Conservation (phyloP, 2,113 vertebrate genomes). For the Chloropsis cyanopogon region DNA sequence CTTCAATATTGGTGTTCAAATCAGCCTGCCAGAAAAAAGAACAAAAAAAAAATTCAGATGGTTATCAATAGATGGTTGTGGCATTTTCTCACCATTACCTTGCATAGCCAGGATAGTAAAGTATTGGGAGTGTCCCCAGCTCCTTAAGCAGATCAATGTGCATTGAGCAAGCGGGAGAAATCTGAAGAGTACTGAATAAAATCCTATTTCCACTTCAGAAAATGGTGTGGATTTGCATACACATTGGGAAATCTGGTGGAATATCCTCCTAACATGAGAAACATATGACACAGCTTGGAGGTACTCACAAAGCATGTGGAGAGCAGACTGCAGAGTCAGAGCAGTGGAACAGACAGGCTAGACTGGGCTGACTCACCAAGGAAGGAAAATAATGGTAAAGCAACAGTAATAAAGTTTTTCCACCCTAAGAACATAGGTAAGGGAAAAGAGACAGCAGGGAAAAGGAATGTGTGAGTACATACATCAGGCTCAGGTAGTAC, state of each 20-base stretch:
- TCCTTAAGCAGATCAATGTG: neutral
- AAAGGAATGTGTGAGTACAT: neutral
- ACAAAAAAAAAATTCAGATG: neutral
- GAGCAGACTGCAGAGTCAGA: neutral
- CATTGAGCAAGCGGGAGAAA: neutral
- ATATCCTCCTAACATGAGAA: neutral
- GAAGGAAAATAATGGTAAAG: neutral
- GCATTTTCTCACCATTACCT: neutral
- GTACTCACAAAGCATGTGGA: neutral
- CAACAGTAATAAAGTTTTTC: neutral
- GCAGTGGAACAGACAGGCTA: neutral
- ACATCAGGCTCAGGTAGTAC: neutral
- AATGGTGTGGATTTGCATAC: neutral
- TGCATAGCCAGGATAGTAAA: neutral
- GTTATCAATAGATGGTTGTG: neutral
- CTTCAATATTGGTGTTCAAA: conserved; percentile 88
- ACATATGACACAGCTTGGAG: neutral
- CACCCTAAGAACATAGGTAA: neutral
- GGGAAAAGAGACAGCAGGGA: neutral
- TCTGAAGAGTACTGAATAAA: neutral
- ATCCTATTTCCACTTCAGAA: neutral
- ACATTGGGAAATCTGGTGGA: neutral
- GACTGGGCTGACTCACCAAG: neutral
- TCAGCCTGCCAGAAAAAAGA: conserved; percentile 77
- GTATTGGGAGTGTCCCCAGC: neutral